Base-by-base conservation (phyloP, 2,113 vertebrate genomes). In the Amphilophus citrinellus region DNA sequence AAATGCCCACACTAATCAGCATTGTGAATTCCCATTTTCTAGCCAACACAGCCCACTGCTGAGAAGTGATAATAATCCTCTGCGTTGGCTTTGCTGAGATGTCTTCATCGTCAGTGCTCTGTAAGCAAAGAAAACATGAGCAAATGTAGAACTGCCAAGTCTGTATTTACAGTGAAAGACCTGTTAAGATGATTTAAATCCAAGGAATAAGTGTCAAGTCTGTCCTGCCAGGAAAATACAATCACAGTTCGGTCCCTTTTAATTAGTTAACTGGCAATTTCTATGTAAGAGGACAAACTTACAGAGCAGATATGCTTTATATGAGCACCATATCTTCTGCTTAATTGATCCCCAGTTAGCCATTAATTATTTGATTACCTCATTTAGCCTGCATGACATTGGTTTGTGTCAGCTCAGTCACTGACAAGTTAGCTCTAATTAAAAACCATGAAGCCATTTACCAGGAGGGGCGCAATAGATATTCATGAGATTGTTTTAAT, bases 401-500 rank as follows among this genome's bases (percentile, higher is more conserved):
- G 75, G 87, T 77, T 77, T 89, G 86, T 88, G 89, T 89, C 87
- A 80, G 89, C 88, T 84, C 88, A 80, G 85, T 89, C 84, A 84
- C 78, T 90, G 88, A 93, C 90, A 87, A 91, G 89, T 87, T 77
- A 35, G 84, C 82, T 82, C 85, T 94, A 94, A 95, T 95, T 91
- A 94, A 91, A 90, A 86, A 84, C 56, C 80, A 75, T 82, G 88
- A 90, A 90, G 83, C 82, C 81, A 83, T 93, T 94, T 91, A 62
- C 86, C 89, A 86, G 86, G 90, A 87, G 85, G 63, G 82, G 91
- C 83, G 84, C 87, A 20, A 90, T 93, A 94, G 93, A 94, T 93
- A 93, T 94, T 96, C 90, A 95, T 93, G 93, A 95, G 91, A 91
- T 83, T 88, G 91, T 89, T 87, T 90, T 93, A 89, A 94, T 94